Evolutionary conservation across 2,113 vertebrate genomes (phyloP), one percentile per base, ranked within the genome.

Genomic region (Actenoides lindsayi): DNA sequence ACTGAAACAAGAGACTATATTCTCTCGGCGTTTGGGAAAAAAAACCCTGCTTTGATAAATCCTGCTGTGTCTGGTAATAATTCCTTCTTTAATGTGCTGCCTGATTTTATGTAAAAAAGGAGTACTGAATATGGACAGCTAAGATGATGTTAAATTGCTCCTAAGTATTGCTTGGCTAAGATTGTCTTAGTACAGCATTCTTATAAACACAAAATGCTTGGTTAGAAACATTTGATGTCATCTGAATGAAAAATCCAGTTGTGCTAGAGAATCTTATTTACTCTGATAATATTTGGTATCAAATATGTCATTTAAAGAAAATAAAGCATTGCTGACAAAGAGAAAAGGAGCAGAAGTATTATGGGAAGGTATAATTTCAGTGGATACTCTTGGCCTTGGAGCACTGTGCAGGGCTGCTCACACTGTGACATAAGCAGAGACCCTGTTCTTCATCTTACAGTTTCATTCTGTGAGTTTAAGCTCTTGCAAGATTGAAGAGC

Each of bases 321-420:
- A 81, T n/a, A 35, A 11, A 77, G 39, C 10, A 41, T 83, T 80
- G 63, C 50, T 31, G 30, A 65, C 63, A 69, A 79, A 84, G 60
- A 9, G 35, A 44, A 53, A 90, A 79, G 35, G 41, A 67, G 30
- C 46, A 73, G 71, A 93, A 79, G 5, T 76, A 25, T 62, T 53
- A 44, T 0, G 0, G 67, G 62, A 68, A 84, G n/a, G 27, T 82
- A 8, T 68, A 13, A 27, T 74, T 80, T 71, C 63, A 65, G 0
- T 17, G 62, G 65, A 13, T 56, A 13, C 14, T 83, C n/a, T 54
- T 57, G 62, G 69, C 28, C 0, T 2, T 48, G 63, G 54, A 88
- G 57, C 42, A 17, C 27, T 51, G 11, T 85, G 73, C 7, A 27
- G 77, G 35, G 79, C 16, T 21, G 24, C 27, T 94, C 19, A 20